Evolutionary conservation across 2,888 invertebrate species (phyloP).

Genomic region (Onthophagus sagittarius): DNA sequence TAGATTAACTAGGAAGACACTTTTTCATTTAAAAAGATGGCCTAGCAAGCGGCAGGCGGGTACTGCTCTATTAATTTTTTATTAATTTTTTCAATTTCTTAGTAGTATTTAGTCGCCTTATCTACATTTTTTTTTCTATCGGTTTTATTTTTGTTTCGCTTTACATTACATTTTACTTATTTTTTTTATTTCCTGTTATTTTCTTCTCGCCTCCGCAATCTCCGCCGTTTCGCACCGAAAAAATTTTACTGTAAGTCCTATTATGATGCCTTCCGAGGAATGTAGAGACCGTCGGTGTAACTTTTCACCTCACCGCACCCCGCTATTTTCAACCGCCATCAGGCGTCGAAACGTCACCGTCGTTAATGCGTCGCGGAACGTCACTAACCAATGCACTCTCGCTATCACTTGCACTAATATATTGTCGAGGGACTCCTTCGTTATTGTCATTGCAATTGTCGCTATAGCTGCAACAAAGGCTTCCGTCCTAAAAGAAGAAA

Average conservation of each 20-base stretch:
- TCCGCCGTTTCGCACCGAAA: neutral
- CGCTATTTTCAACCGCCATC: constrained; percentile 3
- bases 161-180: too few relatives aligned
- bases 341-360: constrained; percentile 6
- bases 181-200: neutral
- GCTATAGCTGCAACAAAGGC: constrained; percentile 51
- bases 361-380: neutral
- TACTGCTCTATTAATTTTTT: constrained; percentile 23
- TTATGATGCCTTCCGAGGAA: neutral
- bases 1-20: constrained; percentile 44
- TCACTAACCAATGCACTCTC: constrained; percentile 3
- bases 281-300: constrained; percentile 11
- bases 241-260: neutral
- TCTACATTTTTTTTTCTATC: neutral
- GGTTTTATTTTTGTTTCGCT: neutral
- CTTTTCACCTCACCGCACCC: constrained; percentile 5
- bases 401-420: constrained; percentile 7
- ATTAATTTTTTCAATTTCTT: neutral
- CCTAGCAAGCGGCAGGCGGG: constrained; percentile 35
- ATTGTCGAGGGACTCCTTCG: constrained; percentile 34
- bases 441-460: constrained; percentile 47
- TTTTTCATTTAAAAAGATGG: constrained; percentile 38
- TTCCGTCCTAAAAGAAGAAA: constrained; percentile 42
- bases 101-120: constrained; percentile 1
- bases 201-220: neutral